Base-by-base conservation (phyloP, 2,888 invertebrate species). In the Anthrax anthrax region DNA sequence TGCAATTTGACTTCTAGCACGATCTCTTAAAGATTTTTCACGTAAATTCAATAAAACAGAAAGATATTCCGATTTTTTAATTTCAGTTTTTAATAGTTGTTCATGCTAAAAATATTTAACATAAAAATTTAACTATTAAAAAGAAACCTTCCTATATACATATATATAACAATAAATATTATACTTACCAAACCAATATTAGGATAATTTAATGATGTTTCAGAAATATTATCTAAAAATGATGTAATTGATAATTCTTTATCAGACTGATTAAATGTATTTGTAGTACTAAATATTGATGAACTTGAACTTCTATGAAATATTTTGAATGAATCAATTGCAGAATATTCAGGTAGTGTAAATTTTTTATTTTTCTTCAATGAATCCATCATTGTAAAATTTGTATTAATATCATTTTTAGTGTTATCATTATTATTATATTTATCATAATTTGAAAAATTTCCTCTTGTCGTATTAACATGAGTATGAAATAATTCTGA, bases 1-100 rank as follows among this genome's bases (percentile, higher is more conserved):
- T 2, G 74, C 72, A 51, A 80, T 63, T 63, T 80, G 77, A 2
- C 75, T 73, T 60, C 76, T 78, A 2, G 80, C 78, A 52, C 80
- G 72, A 63, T 83, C 80, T 37, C 78, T 69, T 45, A 83, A 61
- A 1, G 78, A 74, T 57, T 78, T 77, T 59, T 82, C 81, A 9
- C 80, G 70, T 45, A 81, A 73, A 60, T 78, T 77, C 40, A 84
- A 69, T 38, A 81, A 64, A 39, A 77, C 72, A 51, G 76, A 72
- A 56, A 82, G 70, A 62, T 82, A 77, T 55, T 80, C 76, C 3
- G 78, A 74, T 57, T 81, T 70, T 16, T 72, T 67, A 54, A 78
- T 77, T 63, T 84, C 82, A 55, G 80, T 80, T 59, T 75, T 76
- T 53, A 80, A 76, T 55, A 82, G 67, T 58, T 77, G 75, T 50